These are phyloP conservation scores for Aphidius ervi DNA, from an alignment of 1,140 invertebrate genomes.

Conservation along the genomic window DNA sequence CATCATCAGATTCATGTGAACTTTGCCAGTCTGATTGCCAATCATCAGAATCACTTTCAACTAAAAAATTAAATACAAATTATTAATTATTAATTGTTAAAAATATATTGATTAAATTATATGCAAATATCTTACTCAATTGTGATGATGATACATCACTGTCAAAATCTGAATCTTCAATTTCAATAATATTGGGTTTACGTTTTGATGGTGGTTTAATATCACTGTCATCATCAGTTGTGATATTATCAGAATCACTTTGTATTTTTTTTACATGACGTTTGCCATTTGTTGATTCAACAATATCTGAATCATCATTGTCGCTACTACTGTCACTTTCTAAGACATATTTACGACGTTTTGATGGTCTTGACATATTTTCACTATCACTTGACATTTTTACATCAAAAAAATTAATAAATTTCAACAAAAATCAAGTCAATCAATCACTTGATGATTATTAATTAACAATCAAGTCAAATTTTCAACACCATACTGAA, in stretches of 20 bases:
- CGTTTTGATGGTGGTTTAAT: conserved; percentile 27
- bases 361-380: conserved; percentile 26
- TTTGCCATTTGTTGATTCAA: conserved; percentile 32
- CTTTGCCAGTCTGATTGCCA: conserved; percentile 47
- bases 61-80: neutral
- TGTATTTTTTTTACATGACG: conserved; percentile 39
- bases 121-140: no score
- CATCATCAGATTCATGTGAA: neutral
- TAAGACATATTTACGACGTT: conserved; percentile 32
- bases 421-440: neutral
- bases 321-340: conserved; percentile 39
- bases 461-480: neutral
- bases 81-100: neutral
- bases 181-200: conserved; percentile 40
- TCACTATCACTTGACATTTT: conserved; percentile 46
- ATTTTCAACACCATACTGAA: neutral
- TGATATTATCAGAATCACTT: conserved; percentile 43
- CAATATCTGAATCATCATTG: conserved; percentile 39
- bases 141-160: conserved; percentile 26
- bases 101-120: no score
- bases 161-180: conserved; percentile 37
- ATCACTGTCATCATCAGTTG: conserved; percentile 40
- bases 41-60: conserved; percentile 23
- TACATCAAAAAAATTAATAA: neutral
- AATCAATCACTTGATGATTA: neutral